Evolutionary conservation across 2,113 vertebrate species (phyloP), one percentile per base, ranked within the genome.

Genomic region (Typhlomys cinereus): DNA sequence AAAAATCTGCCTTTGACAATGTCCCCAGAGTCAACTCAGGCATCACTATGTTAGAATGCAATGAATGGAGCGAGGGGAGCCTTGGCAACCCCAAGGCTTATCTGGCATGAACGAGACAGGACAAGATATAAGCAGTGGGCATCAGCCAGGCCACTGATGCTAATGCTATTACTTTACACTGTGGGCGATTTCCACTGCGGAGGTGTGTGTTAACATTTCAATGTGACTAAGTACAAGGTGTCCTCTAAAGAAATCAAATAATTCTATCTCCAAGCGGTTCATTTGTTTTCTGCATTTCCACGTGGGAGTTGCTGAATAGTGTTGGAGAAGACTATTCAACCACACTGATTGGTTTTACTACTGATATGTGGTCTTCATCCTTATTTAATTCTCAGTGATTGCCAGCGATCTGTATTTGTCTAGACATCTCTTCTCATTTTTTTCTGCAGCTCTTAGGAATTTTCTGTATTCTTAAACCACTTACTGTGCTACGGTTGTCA

Each of bases 191-290:
- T 89, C 67, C 44, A 50, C 20, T 36, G 61, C 71, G 84, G 70
- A 93, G 66, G 12, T 39, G 6, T 8, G 39, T 64, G 12, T 18
- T 84, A 70, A 44, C n/a, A 67, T 88, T 69, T 66, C n/a, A 29
- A 31, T 39, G 3, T 44, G 27, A 31, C 31, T 66, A 17, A 29
- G 11, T 8, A 3, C 6, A 64, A 82, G n/a, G 12, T 52, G 82
- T 12, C 61, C 27, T 69, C 41, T 2, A 74, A 46, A 66, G 41
- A 87, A 92, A 90, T 73, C 7, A 59, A 57, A 62, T 86, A n/a
- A n/a, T 86, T 74, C 34, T 74, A 87, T 84, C 31, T 76, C n/a
- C 52, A 34, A 83, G 44, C n/a, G 86, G 31, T 52, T 21, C 44
- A n/a, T 41, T 8, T 54, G 9, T n/a, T 52, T 57, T 85, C 36